phyloP scores from a whole-genome alignment of 1,140 invertebrate species.

The Micrasema longulum region DNA sequence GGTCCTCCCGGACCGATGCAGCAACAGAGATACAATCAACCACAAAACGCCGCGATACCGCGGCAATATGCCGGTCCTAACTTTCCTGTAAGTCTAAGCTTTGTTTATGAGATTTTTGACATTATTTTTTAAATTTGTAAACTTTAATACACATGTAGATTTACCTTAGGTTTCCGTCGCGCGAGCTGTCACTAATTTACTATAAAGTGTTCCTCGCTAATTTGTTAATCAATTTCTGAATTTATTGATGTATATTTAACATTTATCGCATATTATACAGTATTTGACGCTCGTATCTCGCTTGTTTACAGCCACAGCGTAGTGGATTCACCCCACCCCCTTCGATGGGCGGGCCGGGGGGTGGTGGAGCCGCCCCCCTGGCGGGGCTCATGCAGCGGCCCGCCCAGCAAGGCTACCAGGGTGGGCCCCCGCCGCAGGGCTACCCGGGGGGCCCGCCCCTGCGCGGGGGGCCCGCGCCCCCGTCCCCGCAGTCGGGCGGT shows the following conservation, averaged over 20 bases:
- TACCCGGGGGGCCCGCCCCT: slow-evolving; percentile 64
- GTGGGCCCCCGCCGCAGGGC: too few relatives aligned
- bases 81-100: slow-evolving; percentile 72
- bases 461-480: slow-evolving; percentile 70
- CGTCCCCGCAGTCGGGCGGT: slow-evolving; percentile 64
- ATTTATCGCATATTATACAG: too few relatives aligned
- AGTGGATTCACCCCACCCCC: slow-evolving; percentile 56
- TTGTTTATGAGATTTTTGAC: too few relatives aligned
- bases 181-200: too few relatives aligned
- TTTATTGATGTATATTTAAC: too few relatives aligned
- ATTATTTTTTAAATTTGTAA: too few relatives aligned
- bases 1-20: slow-evolving; percentile 70
- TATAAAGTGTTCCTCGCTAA: too few relatives aligned
- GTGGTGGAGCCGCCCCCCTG: slow-evolving; percentile 28
- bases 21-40: slow-evolving; percentile 70
- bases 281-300: too few relatives aligned
- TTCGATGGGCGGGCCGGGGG: slow-evolving; percentile 39
- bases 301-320: slow-evolving; percentile 54
- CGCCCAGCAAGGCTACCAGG: too few relatives aligned
- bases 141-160: neutral
- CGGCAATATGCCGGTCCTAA: slow-evolving; percentile 72
- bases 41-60: slow-evolving; percentile 67
- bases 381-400: slow-evolving; percentile 70
- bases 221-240: too few relatives aligned
- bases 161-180: neutral